Percentiles rank a stretch among this genome's conserved stretches.
phyloP scores from a whole-genome alignment of 2,888 invertebrate genomes.

The Andrena fulva region DNA sequence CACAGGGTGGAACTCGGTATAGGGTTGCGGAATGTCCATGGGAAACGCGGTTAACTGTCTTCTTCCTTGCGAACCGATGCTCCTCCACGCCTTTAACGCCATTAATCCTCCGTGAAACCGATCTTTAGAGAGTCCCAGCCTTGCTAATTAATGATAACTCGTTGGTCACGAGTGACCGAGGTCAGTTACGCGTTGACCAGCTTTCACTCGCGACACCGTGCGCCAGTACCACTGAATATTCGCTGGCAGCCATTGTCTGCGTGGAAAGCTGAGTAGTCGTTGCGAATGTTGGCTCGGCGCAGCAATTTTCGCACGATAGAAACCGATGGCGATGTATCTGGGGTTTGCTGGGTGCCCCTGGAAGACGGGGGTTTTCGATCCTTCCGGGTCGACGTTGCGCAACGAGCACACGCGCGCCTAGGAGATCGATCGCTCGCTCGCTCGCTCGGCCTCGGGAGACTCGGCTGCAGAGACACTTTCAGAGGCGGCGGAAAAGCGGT shows the following conservation, averaged over 20 bases:
- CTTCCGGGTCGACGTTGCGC: slow-evolving; percentile 47
- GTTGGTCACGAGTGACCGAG: slow-evolving; percentile 54
- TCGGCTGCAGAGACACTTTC: slow-evolving; percentile 42
- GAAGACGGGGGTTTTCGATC: neutral
- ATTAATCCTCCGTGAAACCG: neutral
- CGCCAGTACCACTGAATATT: slow-evolving; percentile 1
- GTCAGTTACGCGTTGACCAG: slow-evolving; percentile 55
- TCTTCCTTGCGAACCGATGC: neutral
- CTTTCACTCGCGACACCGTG: slow-evolving; percentile 46
- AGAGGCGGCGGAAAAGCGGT: slow-evolving; percentile 45
- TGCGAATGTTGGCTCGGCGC: neutral
- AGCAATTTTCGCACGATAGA: neutral
- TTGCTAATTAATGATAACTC: slow-evolving; percentile 47
- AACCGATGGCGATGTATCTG: neutral
- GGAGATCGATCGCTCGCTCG: slow-evolving; percentile 10
- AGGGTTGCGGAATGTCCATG: slow-evolving; percentile 72
- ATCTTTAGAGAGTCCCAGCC: slow-evolving; percentile 8
- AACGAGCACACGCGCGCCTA: neutral
- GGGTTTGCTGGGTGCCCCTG: neutral
- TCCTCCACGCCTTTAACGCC: neutral
- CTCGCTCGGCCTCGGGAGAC: slow-evolving; percentile 45
- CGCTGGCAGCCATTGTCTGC: slow-evolving; percentile 11
- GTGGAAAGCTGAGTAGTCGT: slow-evolving; percentile 1
- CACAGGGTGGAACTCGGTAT: slow-evolving; percentile 47
- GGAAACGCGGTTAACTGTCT: slow-evolving; percentile 81